Conservation (phyloP, 2,113 vertebrate species). For the Lichenostomus cassidix region DNA sequence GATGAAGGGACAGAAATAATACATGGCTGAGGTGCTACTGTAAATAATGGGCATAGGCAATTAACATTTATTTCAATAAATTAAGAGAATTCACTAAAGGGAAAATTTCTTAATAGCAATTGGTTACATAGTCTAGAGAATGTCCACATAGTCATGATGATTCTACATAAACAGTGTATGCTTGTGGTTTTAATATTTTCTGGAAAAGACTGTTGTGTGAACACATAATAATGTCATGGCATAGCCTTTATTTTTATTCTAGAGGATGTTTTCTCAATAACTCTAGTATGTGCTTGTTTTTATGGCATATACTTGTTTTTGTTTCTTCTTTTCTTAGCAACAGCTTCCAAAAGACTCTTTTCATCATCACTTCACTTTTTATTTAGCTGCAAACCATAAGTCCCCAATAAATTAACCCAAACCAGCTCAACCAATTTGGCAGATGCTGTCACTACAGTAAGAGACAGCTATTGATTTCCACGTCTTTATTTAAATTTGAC, state of each 20-base stretch:
- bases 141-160: neutral
- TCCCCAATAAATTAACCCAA: conserved; percentile 3
- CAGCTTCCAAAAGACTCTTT: neutral
- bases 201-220: neutral
- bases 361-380: neutral
- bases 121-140: neutral
- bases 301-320: neutral
- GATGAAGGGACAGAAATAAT: neutral
- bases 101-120: neutral
- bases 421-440: neutral
- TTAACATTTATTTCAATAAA: neutral
- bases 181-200: neutral
- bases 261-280: neutral
- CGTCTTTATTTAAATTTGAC: conserved; percentile 7
- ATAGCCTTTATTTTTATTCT: neutral
- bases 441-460: conserved; percentile 9
- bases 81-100: neutral
- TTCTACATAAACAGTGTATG: neutral
- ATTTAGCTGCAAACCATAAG: neutral
- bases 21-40: neutral
- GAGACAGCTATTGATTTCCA: conserved; percentile 5
- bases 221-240: neutral
- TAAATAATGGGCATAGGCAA: neutral
- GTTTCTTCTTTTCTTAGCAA: conserved; percentile 9
- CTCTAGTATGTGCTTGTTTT: neutral